Conservation (phyloP, 2,113 vertebrate species). For the Hassar affinis region DNA sequence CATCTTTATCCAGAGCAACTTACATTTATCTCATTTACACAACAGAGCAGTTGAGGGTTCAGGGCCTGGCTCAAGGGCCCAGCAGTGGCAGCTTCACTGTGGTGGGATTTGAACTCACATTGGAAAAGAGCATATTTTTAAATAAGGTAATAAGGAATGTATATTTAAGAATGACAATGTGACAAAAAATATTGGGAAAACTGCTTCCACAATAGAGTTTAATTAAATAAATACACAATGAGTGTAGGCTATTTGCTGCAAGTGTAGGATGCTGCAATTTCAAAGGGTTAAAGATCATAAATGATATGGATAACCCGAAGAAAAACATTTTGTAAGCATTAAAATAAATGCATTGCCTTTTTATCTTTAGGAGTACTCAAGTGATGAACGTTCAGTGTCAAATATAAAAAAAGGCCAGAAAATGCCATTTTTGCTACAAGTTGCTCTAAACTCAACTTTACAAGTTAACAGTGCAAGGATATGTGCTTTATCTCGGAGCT, state of each 20-base stretch:
- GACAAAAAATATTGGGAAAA: neutral
- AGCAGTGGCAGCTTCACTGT: too few species aligned
- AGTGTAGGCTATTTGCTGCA: neutral
- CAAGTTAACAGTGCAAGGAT: neutral
- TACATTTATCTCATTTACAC: too few species aligned
- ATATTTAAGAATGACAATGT: neutral
- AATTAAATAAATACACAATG: neutral
- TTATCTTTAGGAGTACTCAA: too few species aligned
- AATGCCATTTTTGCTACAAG: neutral
- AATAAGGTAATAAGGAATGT: neutral
- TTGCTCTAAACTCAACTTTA: conserved; percentile 1
- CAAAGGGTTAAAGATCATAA: neutral
- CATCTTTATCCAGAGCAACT: too few species aligned
- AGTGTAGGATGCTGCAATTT: neutral
- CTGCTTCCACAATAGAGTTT: neutral
- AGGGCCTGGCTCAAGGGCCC: too few species aligned
- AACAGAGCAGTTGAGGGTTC: too few species aligned
- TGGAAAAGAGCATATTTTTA: too few species aligned
- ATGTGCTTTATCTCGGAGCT: neutral
- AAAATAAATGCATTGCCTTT: too few species aligned
- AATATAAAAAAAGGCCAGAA: neutral
- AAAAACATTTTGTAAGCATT: neutral
- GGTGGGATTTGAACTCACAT: too few species aligned
- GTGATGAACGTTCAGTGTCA: neutral
- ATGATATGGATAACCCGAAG: neutral